phyloP scores from a whole-genome alignment of 64 coral and sea anemone species.

The Pocillopora damicornis region DNA sequence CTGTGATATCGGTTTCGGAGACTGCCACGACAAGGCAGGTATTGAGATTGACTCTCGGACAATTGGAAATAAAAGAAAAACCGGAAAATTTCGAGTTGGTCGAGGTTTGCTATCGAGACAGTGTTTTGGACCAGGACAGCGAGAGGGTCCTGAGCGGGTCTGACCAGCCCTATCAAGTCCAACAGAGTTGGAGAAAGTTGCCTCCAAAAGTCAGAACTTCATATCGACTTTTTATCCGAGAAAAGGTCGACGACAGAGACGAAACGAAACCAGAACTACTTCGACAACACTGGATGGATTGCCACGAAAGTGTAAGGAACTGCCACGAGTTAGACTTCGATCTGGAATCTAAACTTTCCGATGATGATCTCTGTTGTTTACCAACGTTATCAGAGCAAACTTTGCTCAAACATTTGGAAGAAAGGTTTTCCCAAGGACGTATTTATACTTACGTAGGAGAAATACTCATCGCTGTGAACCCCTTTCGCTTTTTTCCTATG shows the following conservation, averaged over 20 bases:
- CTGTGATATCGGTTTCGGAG: constrained; percentile 71
- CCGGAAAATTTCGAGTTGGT: constrained; percentile 92
- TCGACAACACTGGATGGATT: constrained; percentile 91
- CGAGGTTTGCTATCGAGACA: constrained; percentile 92
- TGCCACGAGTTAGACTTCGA: constrained; percentile 70
- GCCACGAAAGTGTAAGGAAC: constrained; percentile 83
- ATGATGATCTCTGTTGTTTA: constrained; percentile 89
- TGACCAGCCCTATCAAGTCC: constrained; percentile 81
- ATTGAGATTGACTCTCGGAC: constrained; percentile 66
- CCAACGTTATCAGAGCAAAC: constrained; percentile 90
- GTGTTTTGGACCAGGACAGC: constrained; percentile 74
- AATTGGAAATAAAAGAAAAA: constrained; percentile 74
- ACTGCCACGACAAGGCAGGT: constrained; percentile 78
- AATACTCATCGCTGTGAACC: constrained; percentile 95
- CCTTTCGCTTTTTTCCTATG: constrained; percentile 95
- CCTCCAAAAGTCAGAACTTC: constrained; percentile 58
- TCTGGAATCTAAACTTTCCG: constrained; percentile 66
- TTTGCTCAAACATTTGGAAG: constrained; percentile 74
- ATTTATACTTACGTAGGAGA: constrained; percentile 99
- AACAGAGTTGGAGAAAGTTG: constrained; percentile 74
- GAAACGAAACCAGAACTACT: constrained; percentile 50
- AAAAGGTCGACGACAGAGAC: constrained; percentile 42
- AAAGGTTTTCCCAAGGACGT: constrained; percentile 77
- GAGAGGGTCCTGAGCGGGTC: constrained; percentile 63
- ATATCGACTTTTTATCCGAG: constrained; percentile 87